Conservation (phyloP, 2,888 invertebrate species). For the Tridacna gigas region DNA sequence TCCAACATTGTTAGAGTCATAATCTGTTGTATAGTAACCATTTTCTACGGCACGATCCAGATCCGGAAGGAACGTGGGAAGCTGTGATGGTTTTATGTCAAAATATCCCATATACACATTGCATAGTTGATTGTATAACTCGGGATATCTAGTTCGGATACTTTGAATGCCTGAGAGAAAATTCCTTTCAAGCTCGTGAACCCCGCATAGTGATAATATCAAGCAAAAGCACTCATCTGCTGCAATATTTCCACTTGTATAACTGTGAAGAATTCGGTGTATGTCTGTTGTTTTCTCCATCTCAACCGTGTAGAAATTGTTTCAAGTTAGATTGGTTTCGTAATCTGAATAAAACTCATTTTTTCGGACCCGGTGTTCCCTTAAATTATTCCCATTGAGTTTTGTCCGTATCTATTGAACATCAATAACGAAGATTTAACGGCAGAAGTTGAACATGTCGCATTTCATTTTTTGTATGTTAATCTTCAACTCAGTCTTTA, state of each 20-base stretch:
- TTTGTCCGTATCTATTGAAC: too few species aligned
- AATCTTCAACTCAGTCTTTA: too few species aligned
- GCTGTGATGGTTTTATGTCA: constrained; percentile 36
- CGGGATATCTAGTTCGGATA: constrained; percentile 23
- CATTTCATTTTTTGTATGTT: too few species aligned
- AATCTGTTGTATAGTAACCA: constrained; percentile 64
- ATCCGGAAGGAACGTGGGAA: constrained; percentile 42
- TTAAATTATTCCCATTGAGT: too few species aligned
- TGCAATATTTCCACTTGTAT: constrained; percentile 26
- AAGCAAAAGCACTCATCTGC: constrained; percentile 73
- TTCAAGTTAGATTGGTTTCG: too few species aligned
- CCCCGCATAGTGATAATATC: constrained; percentile 65
- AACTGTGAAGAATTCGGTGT: constrained; percentile 39
- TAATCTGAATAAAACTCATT: too few species aligned
- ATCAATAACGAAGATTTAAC: too few species aligned
- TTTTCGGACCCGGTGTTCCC: too few species aligned
- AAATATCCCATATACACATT: constrained; percentile 63
- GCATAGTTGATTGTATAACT: constrained; percentile 52
- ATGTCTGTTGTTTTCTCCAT: constrained; percentile 15
- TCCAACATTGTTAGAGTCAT: constrained; percentile 35
- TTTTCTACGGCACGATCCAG: constrained; percentile 64
- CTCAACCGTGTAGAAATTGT: neutral
- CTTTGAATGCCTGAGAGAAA: constrained; percentile 50
- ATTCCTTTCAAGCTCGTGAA: constrained; percentile 49
- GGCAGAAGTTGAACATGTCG: too few species aligned